Percentiles rank a stretch among this genome's conserved stretches.
Conservation (phyloP, 2,797 vertebrate genomes). For the Sebastes ruberrimus region DNA sequence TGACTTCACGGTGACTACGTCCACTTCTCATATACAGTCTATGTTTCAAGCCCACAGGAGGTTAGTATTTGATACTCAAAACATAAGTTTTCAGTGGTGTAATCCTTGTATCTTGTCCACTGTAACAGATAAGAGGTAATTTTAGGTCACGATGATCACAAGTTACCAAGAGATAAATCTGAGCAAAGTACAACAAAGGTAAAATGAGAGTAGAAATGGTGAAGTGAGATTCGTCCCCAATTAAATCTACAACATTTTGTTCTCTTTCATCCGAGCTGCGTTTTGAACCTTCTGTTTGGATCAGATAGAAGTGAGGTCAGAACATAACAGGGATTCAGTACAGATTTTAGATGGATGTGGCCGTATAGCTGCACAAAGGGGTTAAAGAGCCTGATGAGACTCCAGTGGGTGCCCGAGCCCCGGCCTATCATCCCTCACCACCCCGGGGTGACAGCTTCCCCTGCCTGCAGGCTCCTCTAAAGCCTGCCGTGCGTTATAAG, state of each 20-base stretch:
- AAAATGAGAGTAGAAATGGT: not conserved
- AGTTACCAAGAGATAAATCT: not conserved
- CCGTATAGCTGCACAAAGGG: slow-evolving; percentile 30
- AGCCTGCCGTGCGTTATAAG: slow-evolving; percentile 63
- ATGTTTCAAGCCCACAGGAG: not conserved
- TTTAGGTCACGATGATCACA: not conserved
- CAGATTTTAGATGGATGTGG: not conserved
- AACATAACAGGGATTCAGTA: not conserved
- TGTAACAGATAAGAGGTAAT: not conserved
- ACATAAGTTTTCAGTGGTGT: not conserved
- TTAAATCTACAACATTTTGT: not conserved
- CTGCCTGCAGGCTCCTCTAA: slow-evolving; percentile 53
- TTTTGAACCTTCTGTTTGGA: not conserved
- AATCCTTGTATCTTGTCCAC: not conserved
- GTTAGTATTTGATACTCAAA: not conserved
- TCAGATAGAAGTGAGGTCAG: not conserved
- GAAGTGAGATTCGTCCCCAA: not conserved
- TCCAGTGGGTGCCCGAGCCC: slow-evolving; percentile 26
- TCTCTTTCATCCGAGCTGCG: not conserved
- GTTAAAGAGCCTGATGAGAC: slow-evolving; percentile 40
- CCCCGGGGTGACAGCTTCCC: slow-evolving; percentile 66
- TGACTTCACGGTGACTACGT: too few species aligned
- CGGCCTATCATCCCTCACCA: slow-evolving; percentile 47
- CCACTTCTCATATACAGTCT: too few species aligned
- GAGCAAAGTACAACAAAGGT: not conserved